Percentiles rank a stretch among this genome's conserved stretches.
Evolutionary conservation across 2,797 vertebrate species (phyloP).

Genomic region (Protosalanx chinensis): DNA sequence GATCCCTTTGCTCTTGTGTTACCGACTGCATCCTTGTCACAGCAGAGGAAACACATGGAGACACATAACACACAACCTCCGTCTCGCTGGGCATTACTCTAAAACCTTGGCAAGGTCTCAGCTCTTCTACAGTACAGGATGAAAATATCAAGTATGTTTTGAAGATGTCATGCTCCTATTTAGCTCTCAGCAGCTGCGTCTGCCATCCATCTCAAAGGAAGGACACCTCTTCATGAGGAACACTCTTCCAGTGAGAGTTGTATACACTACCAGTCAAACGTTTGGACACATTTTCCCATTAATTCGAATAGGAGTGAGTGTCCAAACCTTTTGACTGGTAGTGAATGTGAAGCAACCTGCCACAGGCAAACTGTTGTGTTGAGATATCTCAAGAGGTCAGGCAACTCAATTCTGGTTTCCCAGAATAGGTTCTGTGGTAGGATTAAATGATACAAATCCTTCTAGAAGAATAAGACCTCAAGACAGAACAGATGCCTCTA

Average conservation of each 20-base stretch:
- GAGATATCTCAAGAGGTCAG: constrained; percentile 25
- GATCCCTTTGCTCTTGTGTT: neutral
- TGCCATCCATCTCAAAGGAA: constrained; percentile 26
- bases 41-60: neutral
- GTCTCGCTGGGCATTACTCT: constrained; percentile 8
- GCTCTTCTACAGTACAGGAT: constrained; percentile 23
- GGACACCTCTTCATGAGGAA: constrained; percentile 1
- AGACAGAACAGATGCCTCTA: constrained; percentile 28
- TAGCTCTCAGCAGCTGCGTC: constrained; percentile 23
- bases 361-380: constrained; percentile 48
- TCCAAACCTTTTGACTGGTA: neutral
- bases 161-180: constrained; percentile 34
- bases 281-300: too few relatives aligned
- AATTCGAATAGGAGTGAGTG: neutral
- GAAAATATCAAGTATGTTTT: constrained; percentile 34
- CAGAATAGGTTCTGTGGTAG: constrained; percentile 46
- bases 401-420: constrained; percentile 53
- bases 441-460: constrained; percentile 30
- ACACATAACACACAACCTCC: neutral
- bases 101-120: constrained; percentile 10
- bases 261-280: too few relatives aligned
- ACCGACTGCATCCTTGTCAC: neutral
- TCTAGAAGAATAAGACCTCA: constrained; percentile 26
- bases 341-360: constrained; percentile 38
- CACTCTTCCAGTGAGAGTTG: constrained; percentile 8